These are phyloP conservation scores for Caenorhabditis brenneri DNA, from an alignment of 1,140 invertebrate genomes.

Conservation along the genomic window DNA sequence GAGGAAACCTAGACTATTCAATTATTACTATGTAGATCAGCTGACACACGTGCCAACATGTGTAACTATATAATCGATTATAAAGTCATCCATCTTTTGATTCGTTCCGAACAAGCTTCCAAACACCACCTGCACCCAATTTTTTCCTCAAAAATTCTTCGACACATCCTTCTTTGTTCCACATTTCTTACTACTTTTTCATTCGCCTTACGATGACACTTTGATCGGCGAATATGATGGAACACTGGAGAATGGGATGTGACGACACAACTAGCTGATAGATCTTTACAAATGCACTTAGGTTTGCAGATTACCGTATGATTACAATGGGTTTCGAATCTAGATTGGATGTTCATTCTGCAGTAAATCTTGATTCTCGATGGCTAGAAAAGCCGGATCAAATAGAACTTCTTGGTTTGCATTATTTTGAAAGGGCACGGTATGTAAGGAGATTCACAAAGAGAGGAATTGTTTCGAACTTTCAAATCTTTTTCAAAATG, in stretches of 20 bases:
- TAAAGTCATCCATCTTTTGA: neutral
- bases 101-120: neutral
- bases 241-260: neutral
- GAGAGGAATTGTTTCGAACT: no score
- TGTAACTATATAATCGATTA: neutral
- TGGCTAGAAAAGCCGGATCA: no score
- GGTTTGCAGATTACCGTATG: no score
- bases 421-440: no score
- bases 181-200: neutral
- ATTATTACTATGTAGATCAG: neutral
- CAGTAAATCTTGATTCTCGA: no score
- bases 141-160: neutral
- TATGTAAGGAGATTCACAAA: no score
- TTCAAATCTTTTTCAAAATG: no score
- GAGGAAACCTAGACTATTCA: no score
- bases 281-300: neutral
- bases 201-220: neutral
- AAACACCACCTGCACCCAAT: conserved; percentile 21
- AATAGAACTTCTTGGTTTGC: no score
- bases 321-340: no score
- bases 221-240: neutral
- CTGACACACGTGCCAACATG: neutral
- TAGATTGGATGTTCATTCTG: no score
- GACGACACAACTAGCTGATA: neutral
- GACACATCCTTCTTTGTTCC: neutral